phyloP scores from a whole-genome alignment of 2,888 invertebrate genomes.

The Nymphalis c-album region DNA sequence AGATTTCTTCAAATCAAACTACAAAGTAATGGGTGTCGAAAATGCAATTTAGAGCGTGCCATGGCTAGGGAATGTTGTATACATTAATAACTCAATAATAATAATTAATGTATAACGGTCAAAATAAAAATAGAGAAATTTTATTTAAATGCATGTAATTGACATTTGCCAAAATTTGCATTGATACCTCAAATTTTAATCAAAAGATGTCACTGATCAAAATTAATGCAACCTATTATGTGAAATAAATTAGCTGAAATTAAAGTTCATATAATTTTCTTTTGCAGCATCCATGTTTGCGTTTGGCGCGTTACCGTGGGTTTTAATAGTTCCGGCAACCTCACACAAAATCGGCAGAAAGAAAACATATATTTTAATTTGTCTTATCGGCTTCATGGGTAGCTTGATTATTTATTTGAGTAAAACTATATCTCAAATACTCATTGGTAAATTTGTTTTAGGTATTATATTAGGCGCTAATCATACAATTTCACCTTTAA shows the following conservation, averaged over 20 bases:
- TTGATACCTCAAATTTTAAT: no score
- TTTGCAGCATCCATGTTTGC: slow-evolving; percentile 44
- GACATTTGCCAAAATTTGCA: no score
- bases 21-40: no score
- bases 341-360: slow-evolving; percentile 45
- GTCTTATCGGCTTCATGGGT: slow-evolving; percentile 42
- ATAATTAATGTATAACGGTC: no score
- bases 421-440: slow-evolving; percentile 45
- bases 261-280: not conserved
- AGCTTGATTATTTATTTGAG: slow-evolving; percentile 53
- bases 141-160: no score
- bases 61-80: no score
- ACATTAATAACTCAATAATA: no score
- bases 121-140: no score
- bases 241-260: not conserved
- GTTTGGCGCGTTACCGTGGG: slow-evolving; percentile 44
- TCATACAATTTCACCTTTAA: slow-evolving; percentile 51
- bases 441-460: slow-evolving; percentile 51
- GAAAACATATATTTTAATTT: slow-evolving; percentile 36
- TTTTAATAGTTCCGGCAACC: slow-evolving; percentile 40
- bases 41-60: no score
- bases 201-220: no score
- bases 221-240: no score
- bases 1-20: no score
- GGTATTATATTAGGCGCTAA: slow-evolving; percentile 50